Conservation (phyloP, 2,888 invertebrate species). For the Cantharis lateralis region DNA sequence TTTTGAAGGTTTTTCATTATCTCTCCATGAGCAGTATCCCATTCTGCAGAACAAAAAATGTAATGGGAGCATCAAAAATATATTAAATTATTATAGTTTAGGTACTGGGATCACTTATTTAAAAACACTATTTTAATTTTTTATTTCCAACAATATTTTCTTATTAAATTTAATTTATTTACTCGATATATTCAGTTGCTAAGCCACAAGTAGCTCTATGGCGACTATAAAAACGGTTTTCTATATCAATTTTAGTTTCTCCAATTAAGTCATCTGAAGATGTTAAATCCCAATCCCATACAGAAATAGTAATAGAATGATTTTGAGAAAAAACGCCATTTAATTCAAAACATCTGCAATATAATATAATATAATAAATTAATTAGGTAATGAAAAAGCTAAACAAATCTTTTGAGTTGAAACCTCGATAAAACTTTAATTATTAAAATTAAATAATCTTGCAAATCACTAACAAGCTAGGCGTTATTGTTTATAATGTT, state of each 20-base stretch:
- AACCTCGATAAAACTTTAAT: too few species aligned
- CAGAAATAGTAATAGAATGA: constrained; percentile 70
- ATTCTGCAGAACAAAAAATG: constrained; percentile 47
- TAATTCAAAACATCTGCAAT: constrained; percentile 72
- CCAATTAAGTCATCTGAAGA: constrained; percentile 81
- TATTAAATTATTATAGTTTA: too few species aligned
- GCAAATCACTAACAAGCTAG: too few species aligned
- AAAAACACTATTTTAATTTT: too few species aligned
- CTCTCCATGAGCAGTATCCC: constrained; percentile 81
- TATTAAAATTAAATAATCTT: too few species aligned
- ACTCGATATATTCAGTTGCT: constrained; percentile 70
- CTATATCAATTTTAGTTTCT: constrained; percentile 82
- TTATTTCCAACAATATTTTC: constrained; percentile 26
- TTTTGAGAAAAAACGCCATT: constrained; percentile 76
- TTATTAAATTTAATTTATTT: constrained; percentile 42
- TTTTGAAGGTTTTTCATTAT: constrained; percentile 70
- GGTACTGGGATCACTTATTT: too few species aligned
- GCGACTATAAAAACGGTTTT: constrained; percentile 80
- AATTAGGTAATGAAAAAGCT: not conserved
- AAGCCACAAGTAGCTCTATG: constrained; percentile 83
- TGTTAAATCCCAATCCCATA: constrained; percentile 75
- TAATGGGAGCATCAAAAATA: too few species aligned
- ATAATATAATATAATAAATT: too few species aligned
- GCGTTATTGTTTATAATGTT: too few species aligned
- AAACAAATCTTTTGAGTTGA: not conserved